Evolutionary conservation across 2,797 vertebrate genomes (phyloP).

Genomic region (Setipinna tenuifilis): DNA sequence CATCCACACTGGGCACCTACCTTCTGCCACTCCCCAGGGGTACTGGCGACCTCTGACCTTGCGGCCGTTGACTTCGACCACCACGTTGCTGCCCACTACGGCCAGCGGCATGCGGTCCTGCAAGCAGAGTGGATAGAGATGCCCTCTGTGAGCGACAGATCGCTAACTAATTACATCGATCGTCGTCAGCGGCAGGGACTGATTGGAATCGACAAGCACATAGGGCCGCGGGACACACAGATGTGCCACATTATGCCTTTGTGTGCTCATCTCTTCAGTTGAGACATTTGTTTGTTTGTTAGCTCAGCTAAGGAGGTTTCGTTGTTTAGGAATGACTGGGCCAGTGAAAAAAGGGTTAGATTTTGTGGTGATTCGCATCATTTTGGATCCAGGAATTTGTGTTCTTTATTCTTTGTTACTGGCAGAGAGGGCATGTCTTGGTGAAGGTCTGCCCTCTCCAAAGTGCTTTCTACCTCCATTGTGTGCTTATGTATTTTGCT

Average conservation of each 20-base stretch:
- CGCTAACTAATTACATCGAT: constrained; percentile 26
- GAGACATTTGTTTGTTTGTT: neutral
- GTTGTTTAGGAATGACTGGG: too few relatives aligned
- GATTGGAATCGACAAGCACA: constrained; percentile 1
- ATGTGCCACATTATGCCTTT: neutral
- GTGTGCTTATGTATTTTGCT: neutral
- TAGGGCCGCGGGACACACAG: neutral
- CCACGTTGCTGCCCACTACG: constrained; percentile 81
- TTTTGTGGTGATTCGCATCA: too few relatives aligned
- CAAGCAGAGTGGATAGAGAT: neutral
- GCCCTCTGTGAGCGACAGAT: neutral
- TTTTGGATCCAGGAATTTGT: too few relatives aligned
- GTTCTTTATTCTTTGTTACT: too few relatives aligned
- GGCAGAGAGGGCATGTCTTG: too few relatives aligned
- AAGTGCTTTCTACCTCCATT: too few relatives aligned
- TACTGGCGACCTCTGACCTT: constrained; percentile 84
- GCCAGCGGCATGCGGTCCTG: constrained; percentile 82
- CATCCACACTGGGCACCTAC: constrained; percentile 63
- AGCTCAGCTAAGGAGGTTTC: too few relatives aligned
- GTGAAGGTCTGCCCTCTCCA: too few relatives aligned
- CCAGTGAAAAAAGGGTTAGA: too few relatives aligned
- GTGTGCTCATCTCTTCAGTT: too few relatives aligned
- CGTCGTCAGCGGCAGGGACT: neutral
- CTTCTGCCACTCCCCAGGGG: constrained; percentile 83
- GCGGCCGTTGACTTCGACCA: constrained; percentile 80